These are phyloP conservation scores for Amitus sp. DNA, from an alignment of 2,888 invertebrate genomes.

Conservation along the genomic window DNA sequence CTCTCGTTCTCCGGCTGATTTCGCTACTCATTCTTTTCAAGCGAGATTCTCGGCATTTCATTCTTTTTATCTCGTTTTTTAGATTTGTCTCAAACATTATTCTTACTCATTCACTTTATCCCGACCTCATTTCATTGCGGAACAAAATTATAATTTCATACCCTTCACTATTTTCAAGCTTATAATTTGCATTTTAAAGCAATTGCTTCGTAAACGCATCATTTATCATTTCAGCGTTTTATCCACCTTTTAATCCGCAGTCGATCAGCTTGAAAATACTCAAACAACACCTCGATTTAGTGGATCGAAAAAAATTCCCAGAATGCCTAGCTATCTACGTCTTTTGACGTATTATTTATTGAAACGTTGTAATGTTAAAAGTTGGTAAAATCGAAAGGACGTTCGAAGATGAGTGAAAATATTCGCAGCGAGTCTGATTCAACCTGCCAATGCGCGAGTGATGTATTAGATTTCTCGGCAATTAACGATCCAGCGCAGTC, in stretches of 20 bases:
- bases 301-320: too few species aligned
- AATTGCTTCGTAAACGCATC: background rate
- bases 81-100: slow-evolving; percentile 2
- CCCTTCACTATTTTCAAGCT: too few species aligned
- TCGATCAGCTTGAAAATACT: too few species aligned
- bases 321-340: too few species aligned
- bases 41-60: too few species aligned
- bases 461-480: background rate
- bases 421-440: background rate
- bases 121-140: background rate
- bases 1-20: too few species aligned
- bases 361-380: background rate
- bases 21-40: too few species aligned
- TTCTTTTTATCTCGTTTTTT: slow-evolving; percentile 1
- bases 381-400: too few species aligned
- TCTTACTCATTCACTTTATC: slow-evolving; percentile 3
- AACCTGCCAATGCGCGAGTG: background rate
- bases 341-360: too few species aligned
- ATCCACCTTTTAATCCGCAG: too few species aligned
- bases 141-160: background rate
- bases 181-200: slow-evolving; percentile 2
- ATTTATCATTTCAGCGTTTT: background rate
- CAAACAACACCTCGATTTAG: too few species aligned
- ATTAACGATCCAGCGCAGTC: background rate
- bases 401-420: too few species aligned